phyloP scores from a whole-genome alignment of 2,797 vertebrate species.

The Chaetophractus vellerosus region DNA sequence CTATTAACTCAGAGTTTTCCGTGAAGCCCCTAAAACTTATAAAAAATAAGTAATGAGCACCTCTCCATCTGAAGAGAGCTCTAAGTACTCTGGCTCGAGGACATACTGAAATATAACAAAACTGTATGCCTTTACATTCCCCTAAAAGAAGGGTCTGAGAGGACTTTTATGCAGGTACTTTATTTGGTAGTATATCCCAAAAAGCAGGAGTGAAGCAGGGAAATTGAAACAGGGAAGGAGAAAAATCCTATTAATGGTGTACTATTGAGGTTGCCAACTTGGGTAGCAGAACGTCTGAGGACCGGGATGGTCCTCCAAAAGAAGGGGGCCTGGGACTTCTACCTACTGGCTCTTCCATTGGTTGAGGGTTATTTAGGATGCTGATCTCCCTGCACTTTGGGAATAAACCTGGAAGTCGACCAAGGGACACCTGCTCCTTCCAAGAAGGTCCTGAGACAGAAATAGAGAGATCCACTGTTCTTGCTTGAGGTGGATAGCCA shows the following conservation, averaged over 20 bases:
- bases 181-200: neutral
- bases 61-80: neutral
- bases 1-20: neutral
- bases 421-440: neutral
- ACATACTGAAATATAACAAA: neutral
- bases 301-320: neutral
- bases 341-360: neutral
- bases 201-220: neutral
- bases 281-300: neutral
- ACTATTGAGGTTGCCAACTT: too few species aligned
- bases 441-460: neutral
- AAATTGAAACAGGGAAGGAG: neutral
- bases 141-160: neutral
- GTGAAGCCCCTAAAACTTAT: neutral
- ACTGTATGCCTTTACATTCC: neutral
- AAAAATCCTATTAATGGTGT: neutral
- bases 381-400: neutral
- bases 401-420: neutral
- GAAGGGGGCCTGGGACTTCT: neutral
- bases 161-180: neutral
- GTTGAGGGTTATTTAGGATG: neutral
- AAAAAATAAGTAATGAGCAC: neutral
- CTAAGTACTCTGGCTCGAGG: neutral
- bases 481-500: fast-evolving
- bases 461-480: neutral